Base-by-base conservation (phyloP, 1,140 invertebrate species). In the Megalopta genalis region DNA sequence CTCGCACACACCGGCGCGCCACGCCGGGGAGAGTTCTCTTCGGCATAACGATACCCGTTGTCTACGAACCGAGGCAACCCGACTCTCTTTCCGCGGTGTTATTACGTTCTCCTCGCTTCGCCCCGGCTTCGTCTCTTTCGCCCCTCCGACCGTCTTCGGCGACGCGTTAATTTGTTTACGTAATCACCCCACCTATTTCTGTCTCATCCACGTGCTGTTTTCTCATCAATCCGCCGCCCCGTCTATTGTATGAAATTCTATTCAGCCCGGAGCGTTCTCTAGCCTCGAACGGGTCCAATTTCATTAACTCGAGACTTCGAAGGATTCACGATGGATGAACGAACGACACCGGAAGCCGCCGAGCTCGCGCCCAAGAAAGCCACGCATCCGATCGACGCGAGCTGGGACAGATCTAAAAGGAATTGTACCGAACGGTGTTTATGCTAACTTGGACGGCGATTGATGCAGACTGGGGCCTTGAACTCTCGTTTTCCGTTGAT, bases 91-190 rank as follows among this genome's bases (percentile, higher is more conserved):
- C 25, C 46, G 10, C 59, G 39, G 46, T 59, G 21, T 21, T 60
- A 14, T 70, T 46, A n/a, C 37, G 69, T 39, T 70, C 14, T 69
- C 69, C 59, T 27, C 18, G 6, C 18, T 59, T 18, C 25, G 18
- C 25, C 70, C 32, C 32, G 32, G 1, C 32, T 32, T 32, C 32
- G 32, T 32, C 32, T 32, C 32, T 32, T 60, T 68, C 60, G 63
- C 59, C 68, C 59, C 71, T 62, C 60, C 57, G 18, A 84, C 27
- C 65, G 39, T 62, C 79, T 80, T 68, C 52, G 27, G 42, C 57
- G 32, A 68, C 68, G 62, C 77, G 66, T 74, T 89, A 89, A 89
- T 89, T 89, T 88, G 71, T 81, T 89, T 82, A 84, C 76, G 76
- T 62, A 80, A 86, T 88, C 77, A 74, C 39, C 77, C 80, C 66